Evolutionary conservation across 2,888 invertebrate genomes (phyloP), one percentile per base, ranked within the genome.

Genomic region (Watsonalla binaria): DNA sequence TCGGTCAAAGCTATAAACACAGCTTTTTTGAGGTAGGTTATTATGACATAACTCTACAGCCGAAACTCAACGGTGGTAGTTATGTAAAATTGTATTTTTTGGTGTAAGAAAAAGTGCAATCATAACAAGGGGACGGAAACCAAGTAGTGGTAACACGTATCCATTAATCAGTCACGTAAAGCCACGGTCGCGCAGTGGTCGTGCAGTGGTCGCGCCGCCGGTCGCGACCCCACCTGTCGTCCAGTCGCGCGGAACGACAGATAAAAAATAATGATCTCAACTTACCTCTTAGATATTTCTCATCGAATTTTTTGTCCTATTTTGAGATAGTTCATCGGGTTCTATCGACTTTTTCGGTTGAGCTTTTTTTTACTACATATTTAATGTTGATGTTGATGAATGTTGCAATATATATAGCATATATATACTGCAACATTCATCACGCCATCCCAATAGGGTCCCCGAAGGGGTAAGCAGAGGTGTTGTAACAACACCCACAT

Each of bases 121-220:
- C 11, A 8, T 11, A 42, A 8, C 5, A 42, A 37, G 8, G 37
- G 8, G 37, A 8, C 8, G 6, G 7, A 37, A 13, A 37, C 49
- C 49, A 49, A 37, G 49, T 37, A 37, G 37, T 9, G 6, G 1
- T n/a, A 65, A 61, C 58, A 56, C 63, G 73, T 84, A 80, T 82
- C 79, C 82, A 82, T 67, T 73, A 69, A 63, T 66, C 70, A 70
- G 82, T 81, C 84, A 84, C 84, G 84, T 85, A 68, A 54, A 49
- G 71, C 62, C 73, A 70, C 66, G 74, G 77, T 73, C 68, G 67
- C 48, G 42, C 49, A 37, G 49, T 49, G 48, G 48, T 48, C 37
- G 47, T 13, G 47, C 54, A 52, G 57, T 45, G 52, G 51, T 48
- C 57, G 66, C 47, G 59, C 49, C 59, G 59, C 64, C 76, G 77